Evolutionary conservation across 2,113 vertebrate genomes (phyloP).

Genomic region (Lophochroa leadbeateri): DNA sequence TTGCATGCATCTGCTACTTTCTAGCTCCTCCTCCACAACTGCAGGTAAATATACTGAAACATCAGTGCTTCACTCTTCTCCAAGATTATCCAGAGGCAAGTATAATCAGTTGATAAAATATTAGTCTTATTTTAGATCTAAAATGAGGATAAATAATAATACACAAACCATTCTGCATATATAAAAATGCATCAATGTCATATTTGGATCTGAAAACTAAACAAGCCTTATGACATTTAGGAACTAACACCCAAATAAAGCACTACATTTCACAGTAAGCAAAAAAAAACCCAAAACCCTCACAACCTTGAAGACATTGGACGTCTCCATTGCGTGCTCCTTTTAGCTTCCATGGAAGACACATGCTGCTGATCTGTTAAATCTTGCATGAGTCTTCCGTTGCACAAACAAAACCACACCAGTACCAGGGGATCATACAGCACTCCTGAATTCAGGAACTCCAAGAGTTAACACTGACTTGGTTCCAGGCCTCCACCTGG

Average conservation of each 20-base stretch:
- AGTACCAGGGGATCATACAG: fast-evolving
- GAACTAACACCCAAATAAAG: neutral
- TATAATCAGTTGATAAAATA: neutral
- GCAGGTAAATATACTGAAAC: neutral
- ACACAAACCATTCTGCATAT: neutral
- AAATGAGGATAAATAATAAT: neutral
- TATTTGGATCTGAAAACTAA: neutral
- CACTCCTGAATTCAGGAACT: neutral
- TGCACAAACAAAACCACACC: neutral
- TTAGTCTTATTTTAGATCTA: neutral
- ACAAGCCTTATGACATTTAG: neutral
- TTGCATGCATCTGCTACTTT: neutral
- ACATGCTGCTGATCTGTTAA: neutral
- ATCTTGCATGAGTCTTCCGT: neutral
- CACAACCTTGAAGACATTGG: neutral
- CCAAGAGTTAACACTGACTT: neutral
- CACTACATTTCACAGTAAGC: neutral
- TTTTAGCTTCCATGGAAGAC: neutral
- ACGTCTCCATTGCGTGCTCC: neutral
- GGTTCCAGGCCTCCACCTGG: neutral
- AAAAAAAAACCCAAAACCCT: neutral
- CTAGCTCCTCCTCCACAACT: neutral
- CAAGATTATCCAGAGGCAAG: neutral
- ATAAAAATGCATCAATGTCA: neutral
- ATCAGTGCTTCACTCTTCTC: neutral